phyloP scores from a whole-genome alignment of 2,888 invertebrate species.

The Himalopsyche japonica region DNA sequence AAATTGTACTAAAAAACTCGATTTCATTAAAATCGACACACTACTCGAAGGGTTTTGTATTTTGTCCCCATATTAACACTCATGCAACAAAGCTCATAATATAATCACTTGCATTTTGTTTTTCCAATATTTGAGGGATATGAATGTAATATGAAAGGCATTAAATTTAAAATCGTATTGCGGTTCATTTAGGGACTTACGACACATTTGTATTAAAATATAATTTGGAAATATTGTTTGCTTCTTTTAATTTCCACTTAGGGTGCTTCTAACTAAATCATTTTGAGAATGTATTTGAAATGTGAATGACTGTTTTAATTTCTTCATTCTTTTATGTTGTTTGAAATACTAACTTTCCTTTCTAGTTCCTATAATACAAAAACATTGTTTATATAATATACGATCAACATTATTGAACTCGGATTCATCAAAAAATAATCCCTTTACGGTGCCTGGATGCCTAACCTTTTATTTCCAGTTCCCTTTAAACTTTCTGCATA shows the following conservation, averaged over 20 bases:
- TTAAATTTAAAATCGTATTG: not conserved
- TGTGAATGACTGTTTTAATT: not conserved
- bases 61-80: not conserved
- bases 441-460: too few species aligned
- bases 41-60: too few species aligned
- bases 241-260: conserved; percentile 34
- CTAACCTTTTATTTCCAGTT: too few species aligned
- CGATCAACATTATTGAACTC: too few species aligned
- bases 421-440: too few species aligned
- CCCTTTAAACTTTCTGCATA: too few species aligned
- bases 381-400: too few species aligned
- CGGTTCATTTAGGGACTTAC: not conserved
- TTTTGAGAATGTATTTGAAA: conserved; percentile 11
- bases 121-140: not conserved
- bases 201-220: conserved; percentile 34
- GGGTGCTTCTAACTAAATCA: conserved; percentile 41
- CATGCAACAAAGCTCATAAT: not conserved
- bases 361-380: too few species aligned
- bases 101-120: not conserved
- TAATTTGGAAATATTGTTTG: conserved; percentile 35
- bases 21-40: too few species aligned
- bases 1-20: too few species aligned
- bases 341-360: too few species aligned
- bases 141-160: not conserved
- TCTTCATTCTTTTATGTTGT: too few species aligned